Evolutionary conservation across 2,113 vertebrate genomes (phyloP), one percentile per base, ranked within the genome.

Genomic region (Girardinichthys multiradiatus): DNA sequence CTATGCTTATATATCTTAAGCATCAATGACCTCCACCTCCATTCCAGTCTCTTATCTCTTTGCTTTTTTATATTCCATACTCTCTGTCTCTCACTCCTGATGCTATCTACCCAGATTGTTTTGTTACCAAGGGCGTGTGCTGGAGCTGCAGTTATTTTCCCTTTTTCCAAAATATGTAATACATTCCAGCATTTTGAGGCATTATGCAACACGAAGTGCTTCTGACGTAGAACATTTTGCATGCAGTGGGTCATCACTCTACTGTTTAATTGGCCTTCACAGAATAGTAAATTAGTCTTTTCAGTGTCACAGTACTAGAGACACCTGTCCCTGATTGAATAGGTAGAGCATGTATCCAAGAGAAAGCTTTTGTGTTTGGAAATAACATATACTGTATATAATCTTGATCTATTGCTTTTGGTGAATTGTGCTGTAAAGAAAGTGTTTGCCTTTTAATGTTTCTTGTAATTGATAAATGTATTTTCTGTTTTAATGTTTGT

Each of bases 101-200:
- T 89, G 57, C 30, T 60, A 68, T 88, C 76, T 77, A 62, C 61
- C n/a, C 70, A 70, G 70, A 66, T 84, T 87, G 54, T 87, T 89
- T 82, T 83, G 83, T 91, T 91, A 88, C 86, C 77, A 86, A 89
- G 85, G 90, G 72, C 77, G 86, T 59, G 30, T 74, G 57, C 83
- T 70, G 77, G 81, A 83, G 83, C 86, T 81, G 76, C 85, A 29
- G 77, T 87, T 76, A 59, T 80, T 64, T 70, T 4, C 17, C 59
- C 37, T 71, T 71, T 35, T 33, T 17, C 45, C 57, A 48, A 74
- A 90, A 84, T 77, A 74, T 83, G 73, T 77, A 77, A 80, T 67
- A 33, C 48, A 78, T 42, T 29, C 35, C 68, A 68, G 35, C 67
- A 48, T 58, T 60, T 27, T 2, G 14, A 67, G 59, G 72, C 68